Conservation (phyloP, 2,888 invertebrate species). For the Spilarctia lutea region DNA sequence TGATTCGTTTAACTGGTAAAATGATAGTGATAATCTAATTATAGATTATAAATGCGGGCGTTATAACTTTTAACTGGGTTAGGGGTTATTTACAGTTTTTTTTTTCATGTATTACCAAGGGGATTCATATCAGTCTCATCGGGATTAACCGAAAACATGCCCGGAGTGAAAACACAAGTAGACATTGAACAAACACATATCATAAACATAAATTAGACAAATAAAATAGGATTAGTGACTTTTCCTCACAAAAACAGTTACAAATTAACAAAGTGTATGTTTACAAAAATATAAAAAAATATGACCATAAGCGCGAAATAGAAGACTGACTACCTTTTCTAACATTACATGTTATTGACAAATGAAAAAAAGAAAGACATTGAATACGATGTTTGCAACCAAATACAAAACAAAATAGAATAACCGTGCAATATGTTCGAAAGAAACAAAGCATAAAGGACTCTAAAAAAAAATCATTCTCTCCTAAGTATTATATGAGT, state of each 20-base stretch:
- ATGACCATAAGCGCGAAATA: background rate
- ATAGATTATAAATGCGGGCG: background rate
- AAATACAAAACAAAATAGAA: slow-evolving; percentile 4
- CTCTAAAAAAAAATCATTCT: background rate
- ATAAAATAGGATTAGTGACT: background rate
- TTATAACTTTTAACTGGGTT: background rate
- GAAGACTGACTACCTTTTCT: background rate
- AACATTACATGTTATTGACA: slow-evolving; percentile 4
- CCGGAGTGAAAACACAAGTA: background rate
- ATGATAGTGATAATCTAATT: background rate
- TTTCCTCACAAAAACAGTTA: background rate
- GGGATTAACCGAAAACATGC: background rate
- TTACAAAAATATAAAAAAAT: background rate
- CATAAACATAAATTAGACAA: background rate
- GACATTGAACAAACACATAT: background rate
- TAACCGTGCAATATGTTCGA: slow-evolving; percentile 42
- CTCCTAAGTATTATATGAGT: slow-evolving; percentile 32
- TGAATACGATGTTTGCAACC: background rate
- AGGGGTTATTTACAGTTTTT: background rate
- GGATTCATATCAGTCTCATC: background rate
- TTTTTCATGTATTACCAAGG: background rate
- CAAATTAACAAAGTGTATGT: background rate
- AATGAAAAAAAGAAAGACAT: slow-evolving; percentile 5
- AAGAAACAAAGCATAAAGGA: slow-evolving; percentile 29
- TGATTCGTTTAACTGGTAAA: background rate